Evolutionary conservation across 2,888 invertebrate genomes (phyloP).

Genomic region (Caenorhabditis doughertyi): DNA sequence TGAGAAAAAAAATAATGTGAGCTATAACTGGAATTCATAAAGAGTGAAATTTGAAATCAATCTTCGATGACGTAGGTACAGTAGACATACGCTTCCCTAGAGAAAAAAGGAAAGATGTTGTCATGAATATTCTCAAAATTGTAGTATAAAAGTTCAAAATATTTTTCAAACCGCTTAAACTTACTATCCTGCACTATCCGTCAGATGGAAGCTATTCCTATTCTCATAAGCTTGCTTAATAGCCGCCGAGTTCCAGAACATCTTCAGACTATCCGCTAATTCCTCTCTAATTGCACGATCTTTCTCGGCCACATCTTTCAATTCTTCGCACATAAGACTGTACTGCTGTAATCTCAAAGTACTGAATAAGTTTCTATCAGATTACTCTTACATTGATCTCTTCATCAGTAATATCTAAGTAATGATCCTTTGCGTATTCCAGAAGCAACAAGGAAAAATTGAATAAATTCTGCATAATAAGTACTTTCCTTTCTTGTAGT

Average conservation of each 20-base stretch:
- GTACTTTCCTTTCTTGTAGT: conserved; percentile 69
- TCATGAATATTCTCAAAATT: too few relatives aligned
- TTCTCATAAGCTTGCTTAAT: conserved; percentile 65
- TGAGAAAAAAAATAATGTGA: background rate
- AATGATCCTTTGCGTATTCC: conserved; percentile 12
- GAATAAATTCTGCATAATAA: conserved; percentile 67
- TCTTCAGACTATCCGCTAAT: conserved; percentile 33
- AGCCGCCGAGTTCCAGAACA: conserved; percentile 70
- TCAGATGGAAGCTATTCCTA: conserved; percentile 67
- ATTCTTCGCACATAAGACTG: conserved; percentile 2
- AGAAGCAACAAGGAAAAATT: conserved; percentile 52
- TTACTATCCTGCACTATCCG: conserved; percentile 74
- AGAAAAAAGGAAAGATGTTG: background rate
- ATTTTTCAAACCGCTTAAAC: too few relatives aligned
- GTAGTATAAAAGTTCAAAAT: too few relatives aligned
- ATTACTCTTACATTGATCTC: background rate
- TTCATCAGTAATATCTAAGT: conserved; percentile 8
- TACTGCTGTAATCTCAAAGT: conserved; percentile 1
- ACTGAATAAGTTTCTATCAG: background rate
- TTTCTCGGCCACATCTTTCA: background rate
- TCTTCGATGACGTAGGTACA: background rate
- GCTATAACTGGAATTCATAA: too few relatives aligned
- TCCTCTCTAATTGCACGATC: background rate
- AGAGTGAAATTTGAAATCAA: too few relatives aligned
- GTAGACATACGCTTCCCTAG: background rate